phyloP scores from a whole-genome alignment of 2,797 vertebrate species.

The Anomalospiza imberbis region DNA sequence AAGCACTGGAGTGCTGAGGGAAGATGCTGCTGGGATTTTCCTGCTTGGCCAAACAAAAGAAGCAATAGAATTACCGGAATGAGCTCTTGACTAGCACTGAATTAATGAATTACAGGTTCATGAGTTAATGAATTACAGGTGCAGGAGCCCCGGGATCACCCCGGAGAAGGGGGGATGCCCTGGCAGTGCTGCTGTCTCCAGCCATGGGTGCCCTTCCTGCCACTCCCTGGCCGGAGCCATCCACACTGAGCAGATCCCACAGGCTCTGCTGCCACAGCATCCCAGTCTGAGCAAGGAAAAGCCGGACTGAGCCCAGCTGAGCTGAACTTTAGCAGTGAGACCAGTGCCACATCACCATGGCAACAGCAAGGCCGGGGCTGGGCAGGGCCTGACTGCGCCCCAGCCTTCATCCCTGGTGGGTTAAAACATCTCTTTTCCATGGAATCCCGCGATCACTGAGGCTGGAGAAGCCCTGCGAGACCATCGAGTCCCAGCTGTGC shows the following conservation, averaged over 20 bases:
- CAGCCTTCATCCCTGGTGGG: neutral
- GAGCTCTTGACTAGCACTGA: neutral
- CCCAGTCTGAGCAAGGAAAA: neutral
- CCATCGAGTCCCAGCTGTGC: fast-evolving
- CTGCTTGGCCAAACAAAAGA: neutral
- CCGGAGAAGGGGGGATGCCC: neutral
- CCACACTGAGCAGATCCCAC: neutral
- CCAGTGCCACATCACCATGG: neutral
- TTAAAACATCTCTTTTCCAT: neutral
- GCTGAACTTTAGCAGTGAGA: neutral
- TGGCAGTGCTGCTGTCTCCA: neutral
- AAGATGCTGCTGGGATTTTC: neutral
- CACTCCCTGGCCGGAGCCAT: neutral
- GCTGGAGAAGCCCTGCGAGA: neutral
- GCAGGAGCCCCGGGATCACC: neutral
- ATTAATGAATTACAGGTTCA: neutral
- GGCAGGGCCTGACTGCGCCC: neutral
- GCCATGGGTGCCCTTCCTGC: neutral
- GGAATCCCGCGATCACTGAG: fast-evolving
- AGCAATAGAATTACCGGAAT: neutral
- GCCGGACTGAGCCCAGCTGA: neutral
- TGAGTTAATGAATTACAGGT: neutral
- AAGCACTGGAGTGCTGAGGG: neutral
- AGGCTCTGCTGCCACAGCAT: neutral
- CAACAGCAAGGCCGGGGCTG: neutral